These are phyloP conservation scores for Theonella swinhoei DNA, from an alignment of 37 sponge, comb jelly and placozoan genomes.

Conservation along the genomic window DNA sequence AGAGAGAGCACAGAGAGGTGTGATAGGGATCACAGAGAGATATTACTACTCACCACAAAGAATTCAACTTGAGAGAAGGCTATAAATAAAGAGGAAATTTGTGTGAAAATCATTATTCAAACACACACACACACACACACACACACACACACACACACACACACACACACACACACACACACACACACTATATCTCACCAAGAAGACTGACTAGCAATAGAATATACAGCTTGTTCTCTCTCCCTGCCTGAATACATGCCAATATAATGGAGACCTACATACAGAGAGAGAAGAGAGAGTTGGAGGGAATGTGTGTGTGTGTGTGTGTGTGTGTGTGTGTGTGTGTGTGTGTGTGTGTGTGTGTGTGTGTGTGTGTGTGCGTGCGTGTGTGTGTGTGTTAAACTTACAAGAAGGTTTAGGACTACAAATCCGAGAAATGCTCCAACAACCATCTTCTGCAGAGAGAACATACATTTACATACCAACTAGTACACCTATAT, in stretches of 20 bases:
- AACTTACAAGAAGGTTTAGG: constrained; percentile 18
- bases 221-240: constrained; percentile 18
- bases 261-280: constrained; percentile 29
- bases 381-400: neutral
- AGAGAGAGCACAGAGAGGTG: neutral
- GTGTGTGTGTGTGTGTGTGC: too few relatives aligned
- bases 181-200: constrained; percentile 40
- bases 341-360: too few relatives aligned
- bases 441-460: constrained; percentile 8
- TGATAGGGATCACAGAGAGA: too few relatives aligned
- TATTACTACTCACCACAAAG: constrained; percentile 57
- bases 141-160: constrained; percentile 11
- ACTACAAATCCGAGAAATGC: constrained; percentile 1
- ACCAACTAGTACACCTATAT: too few relatives aligned
- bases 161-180: neutral
- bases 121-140: neutral
- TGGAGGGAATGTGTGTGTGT: neutral
- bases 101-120: neutral
- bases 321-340: neutral
- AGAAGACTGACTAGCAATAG: constrained; percentile 42
- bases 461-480: too few relatives aligned
- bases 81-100: constrained; percentile 16
- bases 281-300: neutral
- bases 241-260: constrained; percentile 23
- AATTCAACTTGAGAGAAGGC: constrained; percentile 44